Evolutionary conservation across 1,140 invertebrate genomes (phyloP), one percentile per base, ranked within the genome.

Genomic region (Nephila pilipes): DNA sequence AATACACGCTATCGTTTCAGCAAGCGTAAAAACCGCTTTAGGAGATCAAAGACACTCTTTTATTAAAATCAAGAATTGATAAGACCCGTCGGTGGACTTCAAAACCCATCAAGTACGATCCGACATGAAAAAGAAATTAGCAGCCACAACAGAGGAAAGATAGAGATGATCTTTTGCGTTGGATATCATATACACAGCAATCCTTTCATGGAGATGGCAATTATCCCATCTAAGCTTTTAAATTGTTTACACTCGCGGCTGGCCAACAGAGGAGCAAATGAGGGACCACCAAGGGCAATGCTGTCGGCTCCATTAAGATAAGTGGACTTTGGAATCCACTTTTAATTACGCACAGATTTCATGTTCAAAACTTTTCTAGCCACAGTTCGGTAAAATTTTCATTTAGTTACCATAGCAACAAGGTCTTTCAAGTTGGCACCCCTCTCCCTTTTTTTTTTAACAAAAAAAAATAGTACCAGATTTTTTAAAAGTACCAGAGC

Each of bases 141-240:
- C n/a, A n/a, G 29, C 20, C 80, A 46, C 46, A 8, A 25, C 63
- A 10, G 46, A 46, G 46, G 46, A 46, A 46, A 10, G 46, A 46
- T 8, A 10, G 6, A 46, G 46, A 46, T 46, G 20, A 54, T 83
- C n/a, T 83, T 54, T n/a, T 29, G n/a, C 22, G 25, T 36, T 16
- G 4, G 69, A 75, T 75, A 75, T 16, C 69, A 32, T 36, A 32
- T n/a, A 83, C 80, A 83, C 80, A 83, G 25, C 38, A 83, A 83
- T 83, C 80, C 80, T 83, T 83, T 83, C 54, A 83, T 54, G 22
- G 38, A 1, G 8, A 5, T 25, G 22, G 54, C 80, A 38, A 83
- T 55, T 83, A 83, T 14, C 18, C 38, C n/a, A 83, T 3, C 25
- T 22, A 10, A 75, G 69, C 32, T 75, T 46, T 46, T 16, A 83